Percentiles rank a stretch among this genome's conserved stretches.
These are phyloP conservation scores for Ovis canadensis DNA, from an alignment of 2,113 vertebrate genomes.

Conservation along the genomic window DNA sequence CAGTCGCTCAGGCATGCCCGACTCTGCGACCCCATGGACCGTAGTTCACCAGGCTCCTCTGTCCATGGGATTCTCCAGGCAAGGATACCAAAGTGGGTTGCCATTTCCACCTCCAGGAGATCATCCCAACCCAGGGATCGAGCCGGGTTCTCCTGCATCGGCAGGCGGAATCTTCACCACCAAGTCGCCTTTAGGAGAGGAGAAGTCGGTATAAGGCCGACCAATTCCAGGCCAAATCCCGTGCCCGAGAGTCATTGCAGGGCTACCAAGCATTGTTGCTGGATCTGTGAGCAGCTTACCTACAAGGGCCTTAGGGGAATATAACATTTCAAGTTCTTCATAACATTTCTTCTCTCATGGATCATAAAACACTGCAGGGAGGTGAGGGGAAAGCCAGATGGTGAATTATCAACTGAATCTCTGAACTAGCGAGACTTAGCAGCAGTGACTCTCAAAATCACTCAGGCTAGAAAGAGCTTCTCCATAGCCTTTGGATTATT, in stretches of 20 bases:
- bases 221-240: background rate
- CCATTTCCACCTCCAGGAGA: background rate
- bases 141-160: background rate
- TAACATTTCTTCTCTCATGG: background rate
- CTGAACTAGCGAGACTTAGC: background rate
- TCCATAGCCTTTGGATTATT: background rate
- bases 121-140: background rate
- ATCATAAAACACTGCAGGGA: background rate
- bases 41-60: background rate
- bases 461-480: background rate
- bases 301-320: background rate
- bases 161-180: background rate
- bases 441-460: background rate
- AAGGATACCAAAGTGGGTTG: background rate
- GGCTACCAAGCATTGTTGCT: fast-evolving
- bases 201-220: background rate
- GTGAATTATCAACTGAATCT: background rate
- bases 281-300: background rate
- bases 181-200: background rate
- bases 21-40: background rate
- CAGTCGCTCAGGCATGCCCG: background rate
- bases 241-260: fast-evolving
- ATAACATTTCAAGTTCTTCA: background rate
- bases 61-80: background rate
- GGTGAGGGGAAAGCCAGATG: background rate